Evolutionary conservation across 64 coral and sea anemone species (phyloP), one percentile per base, ranked within the genome.

Genomic region (Montipora efflorescens): DNA sequence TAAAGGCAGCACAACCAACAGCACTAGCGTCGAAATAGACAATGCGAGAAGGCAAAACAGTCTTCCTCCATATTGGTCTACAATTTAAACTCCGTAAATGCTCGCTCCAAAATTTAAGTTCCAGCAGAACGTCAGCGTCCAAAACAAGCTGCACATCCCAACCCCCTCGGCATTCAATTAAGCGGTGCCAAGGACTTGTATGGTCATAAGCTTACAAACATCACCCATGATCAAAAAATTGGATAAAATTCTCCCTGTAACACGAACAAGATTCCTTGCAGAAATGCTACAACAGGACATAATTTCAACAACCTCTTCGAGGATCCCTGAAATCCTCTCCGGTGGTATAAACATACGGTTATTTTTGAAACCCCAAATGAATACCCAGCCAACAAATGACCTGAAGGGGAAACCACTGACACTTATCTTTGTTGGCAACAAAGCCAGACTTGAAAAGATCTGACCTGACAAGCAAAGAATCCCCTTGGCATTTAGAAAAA

Each of bases 381-480:
- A 68, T 68, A 15, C 82, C 82, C 67, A 86, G 36, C 82, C 82
- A 68, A 46, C 82, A 67, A 72, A 50, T 50, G 20, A 72, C 48
- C 67, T 87, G 67, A 50, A 71, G 67, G 20, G 84, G 84, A 49
- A 74, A 3, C 84, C 84, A 43, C 22, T 23, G 22, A 23, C 22
- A 23, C 22, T 23, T 23, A 23, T 87, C 84, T 21, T n/a, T 87
- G 43, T 87, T 87, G 43, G 84, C 84, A 87, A 87, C 84, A 87
- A 87, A 87, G 2, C 84, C 84, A 74, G 84, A 87, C 43, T 87
- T 87, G 47, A 25, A 23, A 23, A 23, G 23, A 23, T 23, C 23
- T 23, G 23, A 23, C 23, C 23, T 23, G 23, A 23, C 72, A 28
- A 75, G 72, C 72, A 75, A 75, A 75, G 72, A 75, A 75, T 75